Conservation (phyloP, 2,888 invertebrate species). For the Euclidia mi region DNA sequence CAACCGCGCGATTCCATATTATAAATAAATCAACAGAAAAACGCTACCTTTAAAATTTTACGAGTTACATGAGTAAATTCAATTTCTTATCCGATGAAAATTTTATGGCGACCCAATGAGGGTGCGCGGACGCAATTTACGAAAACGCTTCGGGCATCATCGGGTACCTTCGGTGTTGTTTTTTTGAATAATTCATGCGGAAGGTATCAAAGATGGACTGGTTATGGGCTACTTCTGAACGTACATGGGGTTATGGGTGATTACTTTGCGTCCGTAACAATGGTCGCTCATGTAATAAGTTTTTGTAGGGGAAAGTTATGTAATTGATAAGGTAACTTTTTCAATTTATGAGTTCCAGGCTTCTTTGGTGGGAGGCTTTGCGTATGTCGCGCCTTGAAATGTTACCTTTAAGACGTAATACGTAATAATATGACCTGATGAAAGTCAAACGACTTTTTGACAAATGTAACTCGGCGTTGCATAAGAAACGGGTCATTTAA, state of each 20-base stretch:
- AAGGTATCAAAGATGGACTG: constrained; percentile 47
- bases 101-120: constrained; percentile 54
- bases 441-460: too few species aligned
- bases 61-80: constrained; percentile 50
- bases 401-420: too few species aligned
- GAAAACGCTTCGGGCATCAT: constrained; percentile 58
- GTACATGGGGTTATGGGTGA: constrained; percentile 39
- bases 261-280: constrained; percentile 45
- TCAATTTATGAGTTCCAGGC: neutral
- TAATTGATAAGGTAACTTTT: constrained; percentile 12
- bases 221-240: constrained; percentile 45
- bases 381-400: too few species aligned
- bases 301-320: constrained; percentile 11
- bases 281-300: constrained; percentile 45
- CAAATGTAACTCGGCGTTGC: too few species aligned
- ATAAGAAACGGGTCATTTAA: too few species aligned
- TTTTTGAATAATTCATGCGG: constrained; percentile 55
- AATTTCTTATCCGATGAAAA: constrained; percentile 58
- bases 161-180: constrained; percentile 35
- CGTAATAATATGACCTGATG: too few species aligned
- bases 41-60: constrained; percentile 56
- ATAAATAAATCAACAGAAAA: constrained; percentile 55
- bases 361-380: neutral
- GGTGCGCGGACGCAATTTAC: constrained; percentile 59
- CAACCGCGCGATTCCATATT: constrained; percentile 17